A percentile compares a stretch with the other conserved stretches of the same genome.
Evolutionary conservation across 2,113 vertebrate species (phyloP).

Genomic region (Callionymus lyra): DNA sequence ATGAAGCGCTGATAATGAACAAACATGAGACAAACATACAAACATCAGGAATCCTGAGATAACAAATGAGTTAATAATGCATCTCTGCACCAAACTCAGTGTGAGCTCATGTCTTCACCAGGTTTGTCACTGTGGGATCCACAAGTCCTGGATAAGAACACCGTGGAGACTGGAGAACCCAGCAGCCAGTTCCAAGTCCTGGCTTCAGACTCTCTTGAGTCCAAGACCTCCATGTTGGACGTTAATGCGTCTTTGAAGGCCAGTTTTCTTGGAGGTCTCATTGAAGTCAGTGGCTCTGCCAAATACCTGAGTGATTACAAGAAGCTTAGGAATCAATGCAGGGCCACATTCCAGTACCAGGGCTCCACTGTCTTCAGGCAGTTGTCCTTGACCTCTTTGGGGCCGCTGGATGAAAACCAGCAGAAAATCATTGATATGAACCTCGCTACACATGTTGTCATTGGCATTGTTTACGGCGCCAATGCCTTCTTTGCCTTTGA

Average conservation of each 20-base stretch:
- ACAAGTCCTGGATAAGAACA: background rate
- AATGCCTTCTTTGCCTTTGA: slow-evolving; percentile 39
- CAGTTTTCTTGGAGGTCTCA: background rate
- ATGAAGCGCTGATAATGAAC: too few relatives aligned
- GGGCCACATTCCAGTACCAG: slow-evolving; percentile 16
- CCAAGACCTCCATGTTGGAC: slow-evolving; percentile 1
- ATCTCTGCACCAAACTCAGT: too few relatives aligned
- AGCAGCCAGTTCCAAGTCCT: background rate
- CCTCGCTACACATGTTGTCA: slow-evolving; percentile 27
- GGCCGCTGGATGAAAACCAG: accelerated
- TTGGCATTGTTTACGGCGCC: slow-evolving; percentile 26
- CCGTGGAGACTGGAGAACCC: background rate
- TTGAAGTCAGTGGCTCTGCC: slow-evolving; percentile 2
- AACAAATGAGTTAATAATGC: too few relatives aligned
- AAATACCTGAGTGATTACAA: slow-evolving; percentile 1
- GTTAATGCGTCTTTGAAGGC: background rate
- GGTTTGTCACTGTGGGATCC: background rate
- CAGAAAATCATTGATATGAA: accelerated
- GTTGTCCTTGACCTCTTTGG: background rate
- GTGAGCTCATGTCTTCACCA: too few relatives aligned
- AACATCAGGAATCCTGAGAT: too few relatives aligned
- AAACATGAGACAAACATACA: too few relatives aligned
- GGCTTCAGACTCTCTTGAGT: slow-evolving; percentile 1
- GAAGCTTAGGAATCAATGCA: slow-evolving; percentile 2
- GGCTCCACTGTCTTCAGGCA: slow-evolving; percentile 6